These are phyloP conservation scores for Esperia sulphurella DNA, from an alignment of 2,888 invertebrate species.

Conservation along the genomic window DNA sequence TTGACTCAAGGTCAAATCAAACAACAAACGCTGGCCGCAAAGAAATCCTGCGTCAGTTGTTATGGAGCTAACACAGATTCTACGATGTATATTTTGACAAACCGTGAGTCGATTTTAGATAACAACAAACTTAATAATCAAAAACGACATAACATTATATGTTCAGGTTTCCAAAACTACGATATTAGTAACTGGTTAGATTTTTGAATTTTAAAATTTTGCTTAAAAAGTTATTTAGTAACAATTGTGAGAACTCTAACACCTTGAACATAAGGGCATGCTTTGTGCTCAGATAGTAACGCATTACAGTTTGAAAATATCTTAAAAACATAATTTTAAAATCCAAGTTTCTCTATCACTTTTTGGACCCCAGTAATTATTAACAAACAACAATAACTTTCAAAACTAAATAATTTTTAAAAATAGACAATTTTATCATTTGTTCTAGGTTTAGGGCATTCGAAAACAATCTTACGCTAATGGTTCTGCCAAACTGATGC, in stretches of 20 bases:
- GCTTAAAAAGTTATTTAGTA: neutral
- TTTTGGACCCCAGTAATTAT: slow-evolving; percentile 68
- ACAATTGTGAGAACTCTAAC: neutral
- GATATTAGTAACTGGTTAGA: slow-evolving; percentile 2
- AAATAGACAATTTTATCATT: slow-evolving; percentile 45
- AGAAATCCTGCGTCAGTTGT: too few species aligned
- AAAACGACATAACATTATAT: too few species aligned
- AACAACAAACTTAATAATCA: too few species aligned
- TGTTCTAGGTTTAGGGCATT: slow-evolving; percentile 48
- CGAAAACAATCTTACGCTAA: slow-evolving; percentile 11
- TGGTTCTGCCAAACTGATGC: neutral
- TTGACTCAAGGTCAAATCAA: too few species aligned
- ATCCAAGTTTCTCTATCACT: slow-evolving; percentile 16
- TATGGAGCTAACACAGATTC: too few species aligned
- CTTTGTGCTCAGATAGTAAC: too few species aligned
- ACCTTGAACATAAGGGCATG: too few species aligned
- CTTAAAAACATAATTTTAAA: slow-evolving; percentile 3
- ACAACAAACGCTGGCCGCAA: too few species aligned
- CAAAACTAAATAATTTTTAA: slow-evolving; percentile 60
- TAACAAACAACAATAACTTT: slow-evolving; percentile 56
- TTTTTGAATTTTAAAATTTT: neutral
- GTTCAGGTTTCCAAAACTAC: slow-evolving; percentile 1
- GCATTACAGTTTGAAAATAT: neutral
- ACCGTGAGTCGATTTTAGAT: too few species aligned
- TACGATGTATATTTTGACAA: too few species aligned